Evolutionary conservation across 2,888 invertebrate species (phyloP).

Genomic region (Tetramorium bicarinatum): DNA sequence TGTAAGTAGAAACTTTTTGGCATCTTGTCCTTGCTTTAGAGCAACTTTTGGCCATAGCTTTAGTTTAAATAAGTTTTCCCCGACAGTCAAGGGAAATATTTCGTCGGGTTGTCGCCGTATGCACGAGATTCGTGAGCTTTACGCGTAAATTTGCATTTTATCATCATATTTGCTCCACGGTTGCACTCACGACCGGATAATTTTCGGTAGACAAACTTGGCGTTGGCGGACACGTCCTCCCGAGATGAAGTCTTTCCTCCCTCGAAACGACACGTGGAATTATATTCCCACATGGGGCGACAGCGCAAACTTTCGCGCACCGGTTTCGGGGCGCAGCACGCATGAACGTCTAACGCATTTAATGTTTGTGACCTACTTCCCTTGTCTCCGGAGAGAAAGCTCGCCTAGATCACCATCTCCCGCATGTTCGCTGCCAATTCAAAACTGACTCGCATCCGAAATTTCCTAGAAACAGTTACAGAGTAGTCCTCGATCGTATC

Average conservation of each 20-base stretch:
- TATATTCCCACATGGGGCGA: conserved; percentile 63
- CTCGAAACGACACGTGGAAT: conserved; percentile 65
- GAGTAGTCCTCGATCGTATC: neutral
- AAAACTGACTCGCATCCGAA: conserved; percentile 49
- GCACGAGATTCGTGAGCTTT: neutral
- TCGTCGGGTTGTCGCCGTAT: neutral
- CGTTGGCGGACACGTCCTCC: conserved; percentile 27
- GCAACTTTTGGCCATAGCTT: conserved; percentile 17
- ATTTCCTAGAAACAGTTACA: conserved; percentile 34
- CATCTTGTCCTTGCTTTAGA: neutral
- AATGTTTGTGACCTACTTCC: conserved; percentile 72
- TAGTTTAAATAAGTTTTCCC: conserved; percentile 10
- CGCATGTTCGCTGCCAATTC: conserved; percentile 63
- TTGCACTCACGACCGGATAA: conserved; percentile 30
- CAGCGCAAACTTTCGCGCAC: conserved; percentile 47
- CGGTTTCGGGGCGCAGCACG: conserved; percentile 58
- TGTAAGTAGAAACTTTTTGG: conserved; percentile 13
- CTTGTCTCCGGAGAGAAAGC: conserved; percentile 62
- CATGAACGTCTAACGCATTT: conserved; percentile 62
- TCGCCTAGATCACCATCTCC: conserved; percentile 58
- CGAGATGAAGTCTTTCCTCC: conserved; percentile 24
- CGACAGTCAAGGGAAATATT: conserved; percentile 12
- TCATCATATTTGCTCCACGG: conserved; percentile 22
- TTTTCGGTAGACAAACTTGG: conserved; percentile 31
- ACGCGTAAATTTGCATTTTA: conserved; percentile 47